These are phyloP conservation scores for Corvus hawaiiensis DNA, from an alignment of 2,113 vertebrate genomes.

Conservation along the genomic window DNA sequence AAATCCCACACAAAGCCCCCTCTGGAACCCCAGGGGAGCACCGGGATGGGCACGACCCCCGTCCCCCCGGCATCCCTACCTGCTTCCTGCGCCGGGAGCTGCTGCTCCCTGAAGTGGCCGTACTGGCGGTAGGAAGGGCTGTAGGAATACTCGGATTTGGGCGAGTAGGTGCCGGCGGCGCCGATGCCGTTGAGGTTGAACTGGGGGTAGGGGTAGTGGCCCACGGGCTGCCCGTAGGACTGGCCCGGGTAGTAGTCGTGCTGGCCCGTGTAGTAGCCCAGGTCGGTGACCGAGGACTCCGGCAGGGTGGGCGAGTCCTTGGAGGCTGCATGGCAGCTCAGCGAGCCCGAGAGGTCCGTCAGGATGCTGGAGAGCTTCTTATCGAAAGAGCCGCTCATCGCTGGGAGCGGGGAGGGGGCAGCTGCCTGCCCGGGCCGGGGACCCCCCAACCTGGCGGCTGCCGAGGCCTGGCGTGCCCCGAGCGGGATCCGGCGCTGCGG, in stretches of 20 bases:
- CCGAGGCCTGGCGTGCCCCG: not conserved
- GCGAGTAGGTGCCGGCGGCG: slow-evolving; percentile 82
- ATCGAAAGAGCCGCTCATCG: slow-evolving; percentile 92
- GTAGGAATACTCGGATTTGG: slow-evolving; percentile 93
- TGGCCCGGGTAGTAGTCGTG: slow-evolving; percentile 96
- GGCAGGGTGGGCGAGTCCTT: slow-evolving; percentile 97
- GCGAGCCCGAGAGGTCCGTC: slow-evolving; percentile 91
- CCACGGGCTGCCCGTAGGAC: slow-evolving; percentile 86
- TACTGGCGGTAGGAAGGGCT: slow-evolving; percentile 89
- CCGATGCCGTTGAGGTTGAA: slow-evolving; percentile 90
- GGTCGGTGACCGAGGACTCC: slow-evolving; percentile 92
- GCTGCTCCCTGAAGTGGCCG: slow-evolving; percentile 90
- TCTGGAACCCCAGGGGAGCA: rapidly evolving
- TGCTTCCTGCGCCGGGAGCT: slow-evolving; percentile 85
- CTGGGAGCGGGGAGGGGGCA: not conserved
- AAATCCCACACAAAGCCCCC: rapidly evolving
- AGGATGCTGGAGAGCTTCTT: slow-evolving; percentile 94
- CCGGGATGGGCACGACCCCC: rapidly evolving
- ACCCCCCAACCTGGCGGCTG: not conserved
- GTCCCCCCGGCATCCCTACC: slow-evolving; percentile 68
- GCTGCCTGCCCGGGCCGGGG: not conserved
- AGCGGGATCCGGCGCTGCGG: not conserved
- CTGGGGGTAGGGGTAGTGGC: slow-evolving; percentile 90
- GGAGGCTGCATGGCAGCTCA: slow-evolving; percentile 91
- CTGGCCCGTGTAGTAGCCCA: slow-evolving; percentile 93